Base-by-base conservation (phyloP, 2,888 invertebrate species). In the Oligia latruncula region DNA sequence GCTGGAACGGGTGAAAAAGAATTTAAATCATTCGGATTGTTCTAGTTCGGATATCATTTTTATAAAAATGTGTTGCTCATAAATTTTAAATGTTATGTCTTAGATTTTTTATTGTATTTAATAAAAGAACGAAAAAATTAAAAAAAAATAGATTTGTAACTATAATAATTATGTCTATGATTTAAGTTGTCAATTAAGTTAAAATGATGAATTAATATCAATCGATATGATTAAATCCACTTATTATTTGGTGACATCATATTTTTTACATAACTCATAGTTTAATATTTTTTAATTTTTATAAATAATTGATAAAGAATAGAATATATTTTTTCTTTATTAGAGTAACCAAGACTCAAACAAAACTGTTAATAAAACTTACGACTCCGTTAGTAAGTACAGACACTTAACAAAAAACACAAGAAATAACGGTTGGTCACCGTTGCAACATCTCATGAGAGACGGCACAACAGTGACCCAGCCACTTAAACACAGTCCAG, bases 61-160 rank as follows among this genome's bases (percentile, higher is more conserved):
- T 58, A 71, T 67, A 73, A 73, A 84, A 58, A 84, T 58, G 11
- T 70, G 76, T 78, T 85, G 82, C 68, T 83, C 74, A 83, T 83
- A 64, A 35, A 73, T 64, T 64, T 64, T 49, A 71, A 67, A 71
- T 52, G 15, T 20, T 73, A 49, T 52, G 62, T 70, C 67, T 81
- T 66, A 81, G 74, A 71, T 81, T 77, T 74, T 74, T 60, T 77
- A 76, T 70, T 72, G n/a, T 74, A 70, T 75, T 76, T 67, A 58
- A 35, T 78, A 64, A 74, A 71, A 64, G 6, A 4, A 1, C 55
- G 49, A 40, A 68, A n/a, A 58, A 64, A 75, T 66, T 2, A 29
- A 4, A n/a, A 58, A 60, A 68, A 35, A 11, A 17, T 35, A 65
- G 20, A 67, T 71, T 71, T 20, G 11, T 76, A 43, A 20, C 35